Evolutionary conservation across 2,113 vertebrate genomes (phyloP).

Genomic region (Picathartes gymnocephalus): DNA sequence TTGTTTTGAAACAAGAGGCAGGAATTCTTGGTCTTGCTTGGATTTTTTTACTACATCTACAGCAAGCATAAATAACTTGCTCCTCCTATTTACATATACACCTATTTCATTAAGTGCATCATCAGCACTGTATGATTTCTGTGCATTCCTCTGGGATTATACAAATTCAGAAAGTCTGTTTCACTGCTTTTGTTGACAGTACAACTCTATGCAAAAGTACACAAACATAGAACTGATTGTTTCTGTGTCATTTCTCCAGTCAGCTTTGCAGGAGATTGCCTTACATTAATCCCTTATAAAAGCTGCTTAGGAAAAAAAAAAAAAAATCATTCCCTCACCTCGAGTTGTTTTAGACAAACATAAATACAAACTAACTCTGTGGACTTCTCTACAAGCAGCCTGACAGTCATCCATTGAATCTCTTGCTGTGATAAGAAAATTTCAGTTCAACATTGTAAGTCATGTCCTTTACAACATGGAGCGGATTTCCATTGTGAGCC

Average conservation of each 20-base stretch:
- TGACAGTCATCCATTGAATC: not conserved
- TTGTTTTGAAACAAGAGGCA: not conserved
- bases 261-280: not conserved
- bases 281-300: not conserved
- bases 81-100: not conserved
- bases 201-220: not conserved
- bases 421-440: not conserved
- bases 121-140: not conserved
- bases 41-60: not conserved
- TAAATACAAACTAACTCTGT: not conserved
- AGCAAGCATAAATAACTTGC: not conserved
- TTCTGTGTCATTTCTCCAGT: not conserved
- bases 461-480: not conserved
- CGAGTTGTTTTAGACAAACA: not conserved
- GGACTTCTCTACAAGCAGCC: not conserved
- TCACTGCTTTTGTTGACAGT: not conserved
- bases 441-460: not conserved
- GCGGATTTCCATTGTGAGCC: not conserved
- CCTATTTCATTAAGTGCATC: not conserved
- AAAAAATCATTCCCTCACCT: not conserved
- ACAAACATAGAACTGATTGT: not conserved
- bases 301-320: not conserved
- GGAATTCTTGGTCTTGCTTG: not conserved
- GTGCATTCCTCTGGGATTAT: not conserved
- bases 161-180: not conserved